Evolutionary conservation across 2,113 vertebrate species (phyloP).

Genomic region (Myotis lucifugus): DNA sequence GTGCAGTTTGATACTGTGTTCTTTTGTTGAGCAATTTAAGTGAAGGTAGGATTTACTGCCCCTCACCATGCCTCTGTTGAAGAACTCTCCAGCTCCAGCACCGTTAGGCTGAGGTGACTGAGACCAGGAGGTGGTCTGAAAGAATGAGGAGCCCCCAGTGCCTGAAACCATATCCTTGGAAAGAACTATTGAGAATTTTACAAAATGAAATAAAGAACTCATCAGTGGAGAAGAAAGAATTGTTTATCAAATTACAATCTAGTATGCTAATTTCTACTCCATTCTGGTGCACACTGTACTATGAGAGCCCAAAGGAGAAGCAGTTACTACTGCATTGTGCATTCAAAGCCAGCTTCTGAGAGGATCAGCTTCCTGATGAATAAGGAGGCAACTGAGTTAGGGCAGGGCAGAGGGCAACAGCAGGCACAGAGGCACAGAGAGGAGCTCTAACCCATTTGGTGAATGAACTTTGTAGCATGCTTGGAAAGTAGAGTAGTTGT

Average conservation of each 20-base stretch:
- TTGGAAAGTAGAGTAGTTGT: neutral
- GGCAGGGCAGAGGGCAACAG: neutral
- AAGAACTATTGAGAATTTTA: neutral
- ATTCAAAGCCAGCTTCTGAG: neutral
- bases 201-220: constrained; percentile 7
- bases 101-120: neutral
- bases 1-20: neutral
- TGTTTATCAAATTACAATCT: neutral
- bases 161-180: neutral
- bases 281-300: neutral
- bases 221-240: neutral
- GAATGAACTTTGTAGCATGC: neutral
- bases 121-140: neutral
- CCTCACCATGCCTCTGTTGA: neutral
- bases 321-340: no score
- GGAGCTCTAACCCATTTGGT: neutral
- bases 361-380: neutral
- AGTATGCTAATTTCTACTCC: neutral
- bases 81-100: neutral
- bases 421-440: neutral
- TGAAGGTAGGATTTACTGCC: neutral
- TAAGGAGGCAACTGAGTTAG: neutral
- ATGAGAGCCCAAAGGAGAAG: neutral
- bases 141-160: neutral
- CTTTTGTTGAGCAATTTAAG: neutral